A percentile compares a stretch with the other conserved stretches of the same genome.
Conservation (phyloP, 2,797 vertebrate genomes). For the Picus viridis region DNA sequence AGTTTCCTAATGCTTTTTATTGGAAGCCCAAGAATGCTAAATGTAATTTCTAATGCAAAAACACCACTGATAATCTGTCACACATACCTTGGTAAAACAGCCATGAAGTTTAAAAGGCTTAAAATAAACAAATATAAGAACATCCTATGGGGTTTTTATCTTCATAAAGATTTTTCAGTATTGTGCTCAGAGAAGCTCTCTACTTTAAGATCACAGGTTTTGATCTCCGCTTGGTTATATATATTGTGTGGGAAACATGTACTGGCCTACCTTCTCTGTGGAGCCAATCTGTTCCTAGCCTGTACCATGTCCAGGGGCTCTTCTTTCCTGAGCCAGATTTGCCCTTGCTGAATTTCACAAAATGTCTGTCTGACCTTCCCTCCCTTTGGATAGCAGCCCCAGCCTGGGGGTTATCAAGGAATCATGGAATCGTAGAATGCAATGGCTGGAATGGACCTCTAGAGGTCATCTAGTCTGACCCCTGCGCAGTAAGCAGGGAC, state of each 20-base stretch:
- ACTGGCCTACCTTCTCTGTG: not conserved
- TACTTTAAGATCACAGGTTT: not conserved
- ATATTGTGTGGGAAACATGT: not conserved
- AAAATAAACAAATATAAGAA: not conserved
- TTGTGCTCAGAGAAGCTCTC: not conserved
- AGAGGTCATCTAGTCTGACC: too few relatives aligned
- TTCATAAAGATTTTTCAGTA: not conserved
- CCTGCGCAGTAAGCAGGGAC: too few relatives aligned
- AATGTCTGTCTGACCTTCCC: not conserved
- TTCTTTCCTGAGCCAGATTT: not conserved
- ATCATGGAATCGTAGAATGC: too few relatives aligned
- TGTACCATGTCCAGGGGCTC: not conserved
- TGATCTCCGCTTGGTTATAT: not conserved
- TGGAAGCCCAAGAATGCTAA: not conserved
- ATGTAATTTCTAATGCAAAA: not conserved
- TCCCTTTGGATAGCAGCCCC: not conserved
- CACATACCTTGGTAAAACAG: not conserved
- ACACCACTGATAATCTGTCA: not conserved
- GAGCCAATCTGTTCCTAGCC: not conserved
- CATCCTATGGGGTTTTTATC: not conserved
- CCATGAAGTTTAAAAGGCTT: slow-evolving; percentile 4
- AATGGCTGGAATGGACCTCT: too few relatives aligned
- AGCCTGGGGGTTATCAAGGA: not conserved
- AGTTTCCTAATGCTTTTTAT: slow-evolving; percentile 18
- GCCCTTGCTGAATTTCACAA: not conserved